phyloP scores from a whole-genome alignment of 2,113 vertebrate species.

The Boulengeromyrus knoepffleri region DNA sequence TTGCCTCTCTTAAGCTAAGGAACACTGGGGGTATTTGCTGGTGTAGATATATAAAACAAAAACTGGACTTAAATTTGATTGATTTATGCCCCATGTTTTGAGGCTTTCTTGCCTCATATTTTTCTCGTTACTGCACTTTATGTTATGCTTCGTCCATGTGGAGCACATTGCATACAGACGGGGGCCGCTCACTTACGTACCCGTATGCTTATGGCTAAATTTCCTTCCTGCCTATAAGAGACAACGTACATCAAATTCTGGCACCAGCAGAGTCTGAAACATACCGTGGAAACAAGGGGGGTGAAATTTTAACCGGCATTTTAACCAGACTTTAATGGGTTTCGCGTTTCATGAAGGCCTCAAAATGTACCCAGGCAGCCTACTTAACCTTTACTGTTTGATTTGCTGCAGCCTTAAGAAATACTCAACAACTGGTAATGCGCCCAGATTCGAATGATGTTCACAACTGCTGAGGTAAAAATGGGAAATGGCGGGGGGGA shows the following conservation, averaged over 20 bases:
- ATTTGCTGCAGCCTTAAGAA: neutral
- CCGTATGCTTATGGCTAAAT: neutral
- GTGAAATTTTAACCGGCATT: neutral
- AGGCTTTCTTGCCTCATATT: neutral
- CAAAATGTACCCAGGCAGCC: neutral
- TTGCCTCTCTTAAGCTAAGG: neutral
- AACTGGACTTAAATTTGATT: neutral
- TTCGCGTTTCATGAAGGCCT: neutral
- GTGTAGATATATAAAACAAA: neutral
- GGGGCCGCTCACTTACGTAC: neutral
- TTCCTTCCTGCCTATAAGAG: neutral
- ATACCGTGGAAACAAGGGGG: neutral
- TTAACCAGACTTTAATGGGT: neutral
- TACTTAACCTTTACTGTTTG: neutral
- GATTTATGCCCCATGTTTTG: neutral
- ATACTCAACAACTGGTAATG: neutral
- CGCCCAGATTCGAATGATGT: neutral
- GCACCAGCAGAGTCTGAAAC: neutral
- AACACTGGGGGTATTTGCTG: neutral
- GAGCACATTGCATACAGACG: neutral
- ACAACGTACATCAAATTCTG: neutral
- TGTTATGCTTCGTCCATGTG: neutral
- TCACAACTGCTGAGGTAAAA: neutral
- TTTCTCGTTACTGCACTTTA: neutral
- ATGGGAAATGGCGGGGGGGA: neutral